A percentile compares a stretch with the other conserved stretches of the same genome.
phyloP scores from a whole-genome alignment of 2,888 invertebrate genomes.

The Phyllotreta cruciferae region DNA sequence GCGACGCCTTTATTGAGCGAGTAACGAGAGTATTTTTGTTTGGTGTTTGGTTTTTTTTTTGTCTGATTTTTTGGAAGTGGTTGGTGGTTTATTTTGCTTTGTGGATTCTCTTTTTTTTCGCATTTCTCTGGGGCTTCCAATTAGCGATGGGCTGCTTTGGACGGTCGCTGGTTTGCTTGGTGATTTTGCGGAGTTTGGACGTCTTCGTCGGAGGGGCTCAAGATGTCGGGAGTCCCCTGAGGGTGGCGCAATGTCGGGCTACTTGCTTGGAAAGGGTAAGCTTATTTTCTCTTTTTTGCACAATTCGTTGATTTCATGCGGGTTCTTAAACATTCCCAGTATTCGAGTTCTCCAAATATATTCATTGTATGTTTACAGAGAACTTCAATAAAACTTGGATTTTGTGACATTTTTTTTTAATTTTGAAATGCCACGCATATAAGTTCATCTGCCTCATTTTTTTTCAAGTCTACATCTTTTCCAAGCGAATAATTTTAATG shows the following conservation, averaged over 20 bases:
- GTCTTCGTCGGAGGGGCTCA: slow-evolving; percentile 65
- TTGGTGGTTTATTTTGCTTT: slow-evolving; percentile 35
- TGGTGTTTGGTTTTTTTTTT: slow-evolving; percentile 4
- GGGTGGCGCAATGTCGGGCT: slow-evolving; percentile 76
- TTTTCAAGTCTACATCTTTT: too few relatives aligned
- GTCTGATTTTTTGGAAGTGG: slow-evolving; percentile 32
- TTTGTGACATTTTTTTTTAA: too few relatives aligned
- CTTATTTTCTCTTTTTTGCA: slow-evolving; percentile 21
- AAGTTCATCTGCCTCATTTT: too few relatives aligned
- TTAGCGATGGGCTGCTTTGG: slow-evolving; percentile 52
- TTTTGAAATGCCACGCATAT: too few relatives aligned
- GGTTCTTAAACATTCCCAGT: too few relatives aligned
- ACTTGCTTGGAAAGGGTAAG: slow-evolving; percentile 76
- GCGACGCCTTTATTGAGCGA: too few relatives aligned
- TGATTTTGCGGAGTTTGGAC: slow-evolving; percentile 53
- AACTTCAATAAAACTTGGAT: too few relatives aligned
- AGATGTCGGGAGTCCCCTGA: slow-evolving; percentile 74
- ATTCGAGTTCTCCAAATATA: too few relatives aligned
- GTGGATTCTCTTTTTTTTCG: slow-evolving; percentile 32
- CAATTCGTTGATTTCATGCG: neutral
- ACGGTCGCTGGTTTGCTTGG: slow-evolving; percentile 53
- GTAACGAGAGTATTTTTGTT: too few relatives aligned
- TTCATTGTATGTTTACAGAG: too few relatives aligned
- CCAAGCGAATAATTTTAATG: too few relatives aligned
- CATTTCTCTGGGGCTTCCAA: slow-evolving; percentile 39